phyloP scores from a whole-genome alignment of 2,797 vertebrate genomes.

The Antrozous pallidus region DNA sequence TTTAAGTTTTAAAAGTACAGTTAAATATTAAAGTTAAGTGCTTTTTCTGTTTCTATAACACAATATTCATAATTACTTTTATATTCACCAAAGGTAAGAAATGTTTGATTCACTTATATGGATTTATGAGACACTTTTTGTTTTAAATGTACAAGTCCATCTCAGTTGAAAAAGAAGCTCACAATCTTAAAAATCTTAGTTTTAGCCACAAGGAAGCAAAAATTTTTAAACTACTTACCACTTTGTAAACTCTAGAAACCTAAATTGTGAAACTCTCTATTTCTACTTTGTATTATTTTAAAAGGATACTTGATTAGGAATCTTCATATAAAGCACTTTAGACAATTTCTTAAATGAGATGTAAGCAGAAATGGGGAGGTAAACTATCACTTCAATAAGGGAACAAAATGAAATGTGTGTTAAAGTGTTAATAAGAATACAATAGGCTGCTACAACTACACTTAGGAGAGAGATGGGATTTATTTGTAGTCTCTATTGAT shows the following conservation, averaged over 20 bases:
- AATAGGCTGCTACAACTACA: background rate
- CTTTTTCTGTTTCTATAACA: background rate
- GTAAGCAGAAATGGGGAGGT: slow-evolving; percentile 26
- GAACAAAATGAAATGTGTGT: slow-evolving; percentile 24
- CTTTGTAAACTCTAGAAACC: slow-evolving; percentile 29
- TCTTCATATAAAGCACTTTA: slow-evolving; percentile 33
- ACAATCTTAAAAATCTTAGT: slow-evolving; percentile 30
- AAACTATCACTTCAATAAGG: background rate
- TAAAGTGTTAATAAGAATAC: slow-evolving; percentile 29
- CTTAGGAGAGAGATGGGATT: slow-evolving; percentile 13
- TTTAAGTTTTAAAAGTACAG: background rate
- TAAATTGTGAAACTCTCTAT: slow-evolving; percentile 11
- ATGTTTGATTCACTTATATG: background rate
- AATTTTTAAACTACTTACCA: background rate
- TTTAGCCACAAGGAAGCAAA: slow-evolving; percentile 8
- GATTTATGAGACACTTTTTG: background rate
- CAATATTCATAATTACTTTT: background rate
- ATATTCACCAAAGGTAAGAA: background rate
- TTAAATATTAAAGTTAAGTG: background rate
- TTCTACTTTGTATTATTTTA: slow-evolving; percentile 38
- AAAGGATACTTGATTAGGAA: background rate
- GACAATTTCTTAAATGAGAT: background rate
- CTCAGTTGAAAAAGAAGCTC: background rate
- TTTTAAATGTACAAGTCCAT: background rate
- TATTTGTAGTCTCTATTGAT: background rate